Conservation (phyloP, 2,797 vertebrate genomes). For the Microhierax caerulescens region DNA sequence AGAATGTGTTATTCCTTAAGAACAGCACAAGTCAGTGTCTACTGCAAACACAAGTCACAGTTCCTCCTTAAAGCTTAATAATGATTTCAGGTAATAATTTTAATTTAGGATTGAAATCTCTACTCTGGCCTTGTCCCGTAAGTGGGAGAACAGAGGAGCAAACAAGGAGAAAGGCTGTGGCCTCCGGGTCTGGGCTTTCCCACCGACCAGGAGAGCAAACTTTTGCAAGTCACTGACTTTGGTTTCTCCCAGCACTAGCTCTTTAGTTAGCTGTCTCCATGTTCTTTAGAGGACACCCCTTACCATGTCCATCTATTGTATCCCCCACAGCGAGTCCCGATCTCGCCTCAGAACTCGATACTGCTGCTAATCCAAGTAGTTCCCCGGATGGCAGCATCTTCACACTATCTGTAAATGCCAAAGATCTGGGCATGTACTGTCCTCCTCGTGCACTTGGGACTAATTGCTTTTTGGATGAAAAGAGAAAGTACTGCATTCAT, state of each 20-base stretch:
- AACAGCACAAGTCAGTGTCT: background rate
- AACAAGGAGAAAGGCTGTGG: background rate
- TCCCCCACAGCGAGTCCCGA: background rate
- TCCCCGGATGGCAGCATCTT: background rate
- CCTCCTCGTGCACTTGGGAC: background rate
- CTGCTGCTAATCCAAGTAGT: background rate
- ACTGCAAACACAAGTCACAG: background rate
- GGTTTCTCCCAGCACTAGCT: background rate
- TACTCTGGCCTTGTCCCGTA: fast-evolving
- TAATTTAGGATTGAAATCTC: background rate
- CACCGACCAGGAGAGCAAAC: background rate
- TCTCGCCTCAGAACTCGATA: background rate
- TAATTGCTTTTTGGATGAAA: background rate
- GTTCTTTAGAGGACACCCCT: background rate
- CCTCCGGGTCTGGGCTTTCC: background rate
- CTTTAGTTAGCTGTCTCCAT: background rate
- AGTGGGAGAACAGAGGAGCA: background rate
- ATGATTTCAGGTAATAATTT: background rate
- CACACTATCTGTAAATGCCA: background rate
- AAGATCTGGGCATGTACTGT: background rate
- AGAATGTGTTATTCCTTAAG: background rate
- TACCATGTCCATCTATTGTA: background rate
- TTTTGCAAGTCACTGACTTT: background rate
- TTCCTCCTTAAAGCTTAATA: background rate
- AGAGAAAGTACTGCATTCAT: background rate